phyloP scores from a whole-genome alignment of 1,140 invertebrate species.

The Drosophila sulfurigaster region DNA sequence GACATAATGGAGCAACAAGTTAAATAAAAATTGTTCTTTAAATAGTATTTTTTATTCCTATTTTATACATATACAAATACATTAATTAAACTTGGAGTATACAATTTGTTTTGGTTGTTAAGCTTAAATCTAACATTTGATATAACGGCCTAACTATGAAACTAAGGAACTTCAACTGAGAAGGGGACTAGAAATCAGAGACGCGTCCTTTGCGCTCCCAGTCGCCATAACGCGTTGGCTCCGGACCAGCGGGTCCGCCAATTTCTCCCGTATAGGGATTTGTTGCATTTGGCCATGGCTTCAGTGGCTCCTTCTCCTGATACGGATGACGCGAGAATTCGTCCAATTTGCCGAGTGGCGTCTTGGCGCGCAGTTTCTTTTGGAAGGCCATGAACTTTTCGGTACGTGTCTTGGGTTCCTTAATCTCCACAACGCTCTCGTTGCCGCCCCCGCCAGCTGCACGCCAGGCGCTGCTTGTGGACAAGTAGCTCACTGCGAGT shows the following conservation, averaged over 20 bases:
- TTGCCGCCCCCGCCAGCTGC: constrained; percentile 34
- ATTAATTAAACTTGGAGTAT: constrained; percentile 40
- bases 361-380: constrained; percentile 88
- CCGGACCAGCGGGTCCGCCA: constrained; percentile 97
- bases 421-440: constrained; percentile 65
- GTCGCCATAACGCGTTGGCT: constrained; percentile 99
- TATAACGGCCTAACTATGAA: constrained; percentile 52
- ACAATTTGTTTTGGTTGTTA: constrained; percentile 43
- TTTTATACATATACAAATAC: constrained; percentile 37
- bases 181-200: constrained; percentile 91
- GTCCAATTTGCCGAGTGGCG: constrained; percentile 88
- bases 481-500: constrained; percentile 56
- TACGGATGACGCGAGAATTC: constrained; percentile 90
- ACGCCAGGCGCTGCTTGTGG: constrained; percentile 56
- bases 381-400: constrained; percentile 86
- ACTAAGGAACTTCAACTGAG: constrained; percentile 29
- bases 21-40: constrained; percentile 24
- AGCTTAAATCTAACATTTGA: constrained; percentile 45
- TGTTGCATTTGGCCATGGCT: constrained; percentile 93
- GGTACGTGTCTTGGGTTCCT: constrained; percentile 59
- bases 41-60: constrained; percentile 53
- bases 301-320: constrained; percentile 94
- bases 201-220: constrained; percentile 99
- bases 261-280: constrained; percentile 93
- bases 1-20: constrained; percentile 36